These are phyloP conservation scores for Acromyrmex heyeri DNA, from an alignment of 1,140 invertebrate species.

Conservation along the genomic window DNA sequence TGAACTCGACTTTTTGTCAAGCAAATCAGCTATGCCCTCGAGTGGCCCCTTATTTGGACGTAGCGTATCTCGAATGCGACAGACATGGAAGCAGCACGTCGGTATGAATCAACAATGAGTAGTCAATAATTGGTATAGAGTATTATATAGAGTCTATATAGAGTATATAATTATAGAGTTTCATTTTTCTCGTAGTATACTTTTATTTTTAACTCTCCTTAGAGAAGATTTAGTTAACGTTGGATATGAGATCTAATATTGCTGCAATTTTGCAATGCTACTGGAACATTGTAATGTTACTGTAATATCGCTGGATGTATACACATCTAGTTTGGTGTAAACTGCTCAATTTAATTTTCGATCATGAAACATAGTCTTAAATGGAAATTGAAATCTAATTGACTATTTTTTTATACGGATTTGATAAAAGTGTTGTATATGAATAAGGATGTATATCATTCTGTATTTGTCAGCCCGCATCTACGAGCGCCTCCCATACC, in stretches of 20 bases:
- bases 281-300: too few species aligned
- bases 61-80: neutral
- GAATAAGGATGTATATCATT: constrained; percentile 65
- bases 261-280: too few species aligned
- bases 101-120: neutral
- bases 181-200: neutral
- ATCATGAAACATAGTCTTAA: too few species aligned
- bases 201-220: neutral
- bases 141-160: neutral
- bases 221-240: neutral
- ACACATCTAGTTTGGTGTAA: too few species aligned
- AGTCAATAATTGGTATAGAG: neutral
- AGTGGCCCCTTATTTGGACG: neutral
- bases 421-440: constrained; percentile 6
- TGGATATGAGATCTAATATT: neutral
- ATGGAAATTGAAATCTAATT: neutral
- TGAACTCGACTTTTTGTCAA: constrained; percentile 10
- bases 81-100: neutral
- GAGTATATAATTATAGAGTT: neutral
- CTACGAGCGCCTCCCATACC: constrained; percentile 57
- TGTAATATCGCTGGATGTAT: too few species aligned
- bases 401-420: constrained; percentile 35
- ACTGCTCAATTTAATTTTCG: too few species aligned
- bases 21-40: neutral
- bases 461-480: constrained; percentile 72